Evolutionary conservation across 2,797 vertebrate genomes (phyloP).

Genomic region (Enteromius anoplus): DNA sequence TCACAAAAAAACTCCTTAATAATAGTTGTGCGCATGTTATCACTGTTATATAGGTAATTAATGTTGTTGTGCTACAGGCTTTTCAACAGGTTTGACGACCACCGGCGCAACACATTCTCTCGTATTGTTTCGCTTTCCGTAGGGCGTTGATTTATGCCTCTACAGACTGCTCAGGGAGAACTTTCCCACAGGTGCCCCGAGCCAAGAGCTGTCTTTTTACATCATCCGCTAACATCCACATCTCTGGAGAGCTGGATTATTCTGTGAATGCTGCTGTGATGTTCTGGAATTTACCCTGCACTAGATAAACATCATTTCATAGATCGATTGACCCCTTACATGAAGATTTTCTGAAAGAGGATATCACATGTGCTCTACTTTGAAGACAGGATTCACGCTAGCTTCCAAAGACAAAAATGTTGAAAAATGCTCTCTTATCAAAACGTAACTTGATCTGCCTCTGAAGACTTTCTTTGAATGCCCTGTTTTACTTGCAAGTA

Average conservation of each 20-base stretch:
- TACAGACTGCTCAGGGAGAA: slow-evolving; percentile 45
- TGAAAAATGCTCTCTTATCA: not conserved
- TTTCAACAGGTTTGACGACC: slow-evolving; percentile 43
- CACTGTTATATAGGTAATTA: not conserved
- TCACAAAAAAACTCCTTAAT: not conserved
- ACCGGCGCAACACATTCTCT: slow-evolving; percentile 25
- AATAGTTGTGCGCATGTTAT: not conserved
- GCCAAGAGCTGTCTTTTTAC: slow-evolving; percentile 64
- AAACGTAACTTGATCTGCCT: not conserved
- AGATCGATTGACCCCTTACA: slow-evolving; percentile 28
- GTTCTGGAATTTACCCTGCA: slow-evolving; percentile 55
- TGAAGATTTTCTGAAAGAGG: slow-evolving; percentile 22
- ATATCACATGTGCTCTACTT: not conserved
- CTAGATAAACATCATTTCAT: slow-evolving; percentile 46
- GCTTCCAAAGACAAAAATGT: slow-evolving; percentile 4
- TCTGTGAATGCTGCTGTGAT: slow-evolving; percentile 45
- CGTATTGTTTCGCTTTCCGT: slow-evolving; percentile 53
- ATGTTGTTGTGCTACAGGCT: not conserved
- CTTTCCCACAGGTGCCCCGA: slow-evolving; percentile 45
- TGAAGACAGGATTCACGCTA: not conserved
- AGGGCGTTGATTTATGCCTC: slow-evolving; percentile 60
- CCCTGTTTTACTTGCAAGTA: not conserved
- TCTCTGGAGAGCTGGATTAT: slow-evolving; percentile 59
- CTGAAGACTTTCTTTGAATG: not conserved
- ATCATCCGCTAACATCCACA: slow-evolving; percentile 58